Conservation (phyloP, 2,888 invertebrate genomes). For the Drosophila meridiana region DNA sequence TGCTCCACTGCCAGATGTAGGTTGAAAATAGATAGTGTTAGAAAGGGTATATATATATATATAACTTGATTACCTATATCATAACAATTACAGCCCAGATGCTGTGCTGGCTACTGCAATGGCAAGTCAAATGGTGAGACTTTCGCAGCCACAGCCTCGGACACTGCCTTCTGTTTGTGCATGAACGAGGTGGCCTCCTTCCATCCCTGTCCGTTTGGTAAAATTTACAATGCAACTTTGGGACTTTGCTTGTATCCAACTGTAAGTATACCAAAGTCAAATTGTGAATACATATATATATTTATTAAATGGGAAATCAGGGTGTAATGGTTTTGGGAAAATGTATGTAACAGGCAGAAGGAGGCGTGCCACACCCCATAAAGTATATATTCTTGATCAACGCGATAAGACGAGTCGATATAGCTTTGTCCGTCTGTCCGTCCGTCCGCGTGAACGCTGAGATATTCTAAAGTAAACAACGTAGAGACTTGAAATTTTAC, state of each 20-base stretch:
- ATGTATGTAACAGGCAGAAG: too few species aligned
- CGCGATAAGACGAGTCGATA: too few species aligned
- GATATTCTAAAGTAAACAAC: too few species aligned
- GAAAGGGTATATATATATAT: too few species aligned
- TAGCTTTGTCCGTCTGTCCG: too few species aligned
- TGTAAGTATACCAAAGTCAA: slow-evolving; percentile 9
- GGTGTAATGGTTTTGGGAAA: too few species aligned
- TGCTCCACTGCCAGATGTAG: slow-evolving; percentile 56
- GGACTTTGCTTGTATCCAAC: slow-evolving; percentile 23
- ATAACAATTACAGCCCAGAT: slow-evolving; percentile 57
- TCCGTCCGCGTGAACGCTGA: too few species aligned
- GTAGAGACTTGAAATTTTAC: too few species aligned
- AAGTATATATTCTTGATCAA: too few species aligned
- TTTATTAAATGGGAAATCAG: too few species aligned
- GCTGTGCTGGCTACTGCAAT: slow-evolving; percentile 59
- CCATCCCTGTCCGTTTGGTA: slow-evolving; percentile 40
- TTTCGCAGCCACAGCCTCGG: slow-evolving; percentile 49
- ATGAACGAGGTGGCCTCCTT: slow-evolving; percentile 35
- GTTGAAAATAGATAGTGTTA: slow-evolving; percentile 16
- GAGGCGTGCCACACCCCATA: too few species aligned
- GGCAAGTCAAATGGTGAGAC: slow-evolving; percentile 25
- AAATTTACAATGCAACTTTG: slow-evolving; percentile 25
- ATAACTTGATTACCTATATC: not conserved
- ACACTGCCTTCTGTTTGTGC: slow-evolving; percentile 71
- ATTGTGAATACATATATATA: too few species aligned